Evolutionary conservation across 2,888 invertebrate species (phyloP).

Genomic region (Tetranychus truncatus): DNA sequence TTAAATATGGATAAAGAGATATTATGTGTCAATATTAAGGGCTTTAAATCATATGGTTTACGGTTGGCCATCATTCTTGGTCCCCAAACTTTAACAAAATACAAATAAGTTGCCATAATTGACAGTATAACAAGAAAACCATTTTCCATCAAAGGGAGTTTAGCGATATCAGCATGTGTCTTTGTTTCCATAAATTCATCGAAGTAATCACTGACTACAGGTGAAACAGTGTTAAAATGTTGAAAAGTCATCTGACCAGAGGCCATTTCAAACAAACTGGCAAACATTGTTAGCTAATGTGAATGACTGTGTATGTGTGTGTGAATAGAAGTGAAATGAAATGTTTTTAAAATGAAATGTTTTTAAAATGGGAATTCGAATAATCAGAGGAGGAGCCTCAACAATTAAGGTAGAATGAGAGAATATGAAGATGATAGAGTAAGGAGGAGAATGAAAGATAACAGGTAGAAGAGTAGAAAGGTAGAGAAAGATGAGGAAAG

Average conservation of each 20-base stretch:
- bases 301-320: no score
- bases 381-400: no score
- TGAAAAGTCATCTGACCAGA: background rate
- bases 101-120: constrained; percentile 1
- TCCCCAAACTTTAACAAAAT: constrained; percentile 56
- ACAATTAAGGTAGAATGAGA: no score
- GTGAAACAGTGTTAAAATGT: background rate
- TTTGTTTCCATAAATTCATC: background rate
- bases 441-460: no score
- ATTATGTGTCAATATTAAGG: constrained; percentile 62
- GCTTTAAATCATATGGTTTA: constrained; percentile 62
- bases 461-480: no score
- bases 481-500: no score
- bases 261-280: background rate
- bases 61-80: constrained; percentile 58
- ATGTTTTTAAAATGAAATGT: no score
- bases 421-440: no score
- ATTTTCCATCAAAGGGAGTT: constrained; percentile 8
- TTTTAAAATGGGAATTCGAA: no score
- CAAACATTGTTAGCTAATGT: background rate
- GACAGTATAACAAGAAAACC: background rate
- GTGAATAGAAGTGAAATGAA: no score
- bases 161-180: background rate
- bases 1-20: constrained; percentile 60
- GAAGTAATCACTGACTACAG: background rate